phyloP scores from a whole-genome alignment of 2,888 invertebrate species.

The Sycophila texana region DNA sequence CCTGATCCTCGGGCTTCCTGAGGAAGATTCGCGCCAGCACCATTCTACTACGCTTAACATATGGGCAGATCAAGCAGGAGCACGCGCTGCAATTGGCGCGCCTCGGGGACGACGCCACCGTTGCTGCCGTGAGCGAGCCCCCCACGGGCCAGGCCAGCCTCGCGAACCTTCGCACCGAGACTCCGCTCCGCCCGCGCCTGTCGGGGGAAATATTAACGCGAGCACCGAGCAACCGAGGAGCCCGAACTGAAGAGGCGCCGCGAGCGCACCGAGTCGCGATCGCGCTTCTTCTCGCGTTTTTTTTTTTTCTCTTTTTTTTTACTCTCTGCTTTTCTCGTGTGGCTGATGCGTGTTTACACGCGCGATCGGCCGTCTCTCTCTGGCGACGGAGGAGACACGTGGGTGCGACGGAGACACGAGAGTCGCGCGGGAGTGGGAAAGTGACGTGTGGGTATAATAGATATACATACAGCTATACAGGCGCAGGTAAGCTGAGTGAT shows the following conservation, averaged over 20 bases:
- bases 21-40: slow-evolving; percentile 70
- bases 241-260: slow-evolving; percentile 37
- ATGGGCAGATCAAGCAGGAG: slow-evolving; percentile 58
- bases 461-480: neutral
- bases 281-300: neutral
- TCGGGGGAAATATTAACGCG: neutral
- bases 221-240: slow-evolving; percentile 8
- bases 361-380: neutral
- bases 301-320: neutral
- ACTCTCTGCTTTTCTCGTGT: neutral
- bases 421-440: neutral
- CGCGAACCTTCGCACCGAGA: neutral
- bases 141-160: slow-evolving; percentile 9
- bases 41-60: slow-evolving; percentile 66
- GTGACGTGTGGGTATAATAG: neutral
- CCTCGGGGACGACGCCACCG: slow-evolving; percentile 45
- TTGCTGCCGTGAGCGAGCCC: slow-evolving; percentile 4
- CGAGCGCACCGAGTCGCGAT: slow-evolving; percentile 15
- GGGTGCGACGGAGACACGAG: neutral
- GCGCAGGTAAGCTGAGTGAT: too few relatives aligned
- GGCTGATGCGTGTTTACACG: neutral
- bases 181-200: neutral
- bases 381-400: neutral
- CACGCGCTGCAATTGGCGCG: slow-evolving; percentile 43
- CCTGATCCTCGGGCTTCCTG: slow-evolving; percentile 63